Evolutionary conservation across 2,888 invertebrate genomes (phyloP).

Genomic region (Melinaea menophilus): DNA sequence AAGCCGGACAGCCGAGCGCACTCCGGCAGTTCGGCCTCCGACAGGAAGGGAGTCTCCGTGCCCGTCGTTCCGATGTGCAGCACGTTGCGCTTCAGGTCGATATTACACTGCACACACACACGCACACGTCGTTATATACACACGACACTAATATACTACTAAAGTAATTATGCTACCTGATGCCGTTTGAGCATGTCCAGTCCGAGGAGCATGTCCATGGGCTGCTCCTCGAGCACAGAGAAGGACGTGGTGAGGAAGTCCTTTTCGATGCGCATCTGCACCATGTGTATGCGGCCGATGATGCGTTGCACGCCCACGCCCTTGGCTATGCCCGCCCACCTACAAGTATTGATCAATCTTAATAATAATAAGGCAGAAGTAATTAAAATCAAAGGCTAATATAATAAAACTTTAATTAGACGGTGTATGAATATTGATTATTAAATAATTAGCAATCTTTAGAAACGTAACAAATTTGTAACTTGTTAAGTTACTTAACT

Average conservation of each 20-base stretch:
- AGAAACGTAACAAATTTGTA: too few relatives aligned
- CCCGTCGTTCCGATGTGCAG: slow-evolving; percentile 96
- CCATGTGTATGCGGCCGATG: slow-evolving; percentile 97
- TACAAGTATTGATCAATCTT: slow-evolving; percentile 28
- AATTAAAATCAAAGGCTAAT: too few relatives aligned
- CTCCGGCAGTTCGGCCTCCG: slow-evolving; percentile 81
- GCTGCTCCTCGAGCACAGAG: slow-evolving; percentile 96
- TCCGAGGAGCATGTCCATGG: slow-evolving; percentile 98
- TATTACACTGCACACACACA: slow-evolving; percentile 82
- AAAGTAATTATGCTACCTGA: slow-evolving; percentile 78
- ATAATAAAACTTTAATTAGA: too few relatives aligned
- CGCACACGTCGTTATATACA: too few relatives aligned
- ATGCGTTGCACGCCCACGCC: slow-evolving; percentile 98
- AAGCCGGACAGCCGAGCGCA: slow-evolving; percentile 87
- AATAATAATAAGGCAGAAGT: too few relatives aligned
- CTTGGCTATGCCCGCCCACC: slow-evolving; percentile 98
- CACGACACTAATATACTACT: too few relatives aligned
- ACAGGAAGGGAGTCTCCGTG: slow-evolving; percentile 91
- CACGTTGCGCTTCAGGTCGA: slow-evolving; percentile 92
- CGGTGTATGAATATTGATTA: too few relatives aligned
- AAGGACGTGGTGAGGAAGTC: slow-evolving; percentile 97
- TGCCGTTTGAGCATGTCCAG: slow-evolving; percentile 98
- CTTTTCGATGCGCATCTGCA: slow-evolving; percentile 96
- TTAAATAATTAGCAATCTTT: too few relatives aligned
- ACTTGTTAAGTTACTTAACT: too few relatives aligned